Percentiles rank a stretch among this genome's conserved stretches.
phyloP scores from a whole-genome alignment of 2,888 invertebrate genomes.

The Agelastica alni region DNA sequence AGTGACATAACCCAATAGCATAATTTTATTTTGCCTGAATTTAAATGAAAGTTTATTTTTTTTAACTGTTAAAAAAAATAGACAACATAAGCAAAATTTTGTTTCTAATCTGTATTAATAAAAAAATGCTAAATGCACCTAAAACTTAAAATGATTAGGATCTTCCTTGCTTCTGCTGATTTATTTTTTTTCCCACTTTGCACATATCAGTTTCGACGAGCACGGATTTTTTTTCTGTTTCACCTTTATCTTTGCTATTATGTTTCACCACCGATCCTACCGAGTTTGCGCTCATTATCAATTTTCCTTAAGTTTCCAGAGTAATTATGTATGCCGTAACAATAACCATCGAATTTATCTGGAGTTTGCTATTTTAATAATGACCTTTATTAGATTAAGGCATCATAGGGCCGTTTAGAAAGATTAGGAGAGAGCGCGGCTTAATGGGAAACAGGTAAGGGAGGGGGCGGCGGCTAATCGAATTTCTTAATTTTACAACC shows the following conservation, averaged over 20 bases:
- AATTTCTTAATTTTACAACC: constrained; percentile 47
- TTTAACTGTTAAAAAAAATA: too few species aligned
- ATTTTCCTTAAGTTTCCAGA: constrained; percentile 47
- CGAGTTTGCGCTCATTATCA: constrained; percentile 46
- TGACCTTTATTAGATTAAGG: constrained; percentile 51
- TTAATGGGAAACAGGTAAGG: constrained; percentile 47
- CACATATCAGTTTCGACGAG: constrained; percentile 14
- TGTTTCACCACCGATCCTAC: constrained; percentile 43
- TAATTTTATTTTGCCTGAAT: too few species aligned
- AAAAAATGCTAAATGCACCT: too few species aligned
- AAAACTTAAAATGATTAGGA: too few species aligned
- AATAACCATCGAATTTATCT: constrained; percentile 51
- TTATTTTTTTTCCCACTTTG: too few species aligned
- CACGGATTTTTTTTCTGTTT: constrained; percentile 40
- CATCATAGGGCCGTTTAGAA: constrained; percentile 48
- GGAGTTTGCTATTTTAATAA: constrained; percentile 47
- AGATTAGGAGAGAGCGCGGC: constrained; percentile 43
- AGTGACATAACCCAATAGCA: too few species aligned
- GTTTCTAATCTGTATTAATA: too few species aligned
- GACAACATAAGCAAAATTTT: too few species aligned
- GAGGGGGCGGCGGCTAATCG: constrained; percentile 47
- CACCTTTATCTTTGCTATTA: constrained; percentile 49
- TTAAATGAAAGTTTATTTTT: too few species aligned
- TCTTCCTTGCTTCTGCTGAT: too few species aligned
- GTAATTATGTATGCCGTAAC: constrained; percentile 49